Evolutionary conservation across 2,113 vertebrate species (phyloP).

Genomic region (Galbula dea): DNA sequence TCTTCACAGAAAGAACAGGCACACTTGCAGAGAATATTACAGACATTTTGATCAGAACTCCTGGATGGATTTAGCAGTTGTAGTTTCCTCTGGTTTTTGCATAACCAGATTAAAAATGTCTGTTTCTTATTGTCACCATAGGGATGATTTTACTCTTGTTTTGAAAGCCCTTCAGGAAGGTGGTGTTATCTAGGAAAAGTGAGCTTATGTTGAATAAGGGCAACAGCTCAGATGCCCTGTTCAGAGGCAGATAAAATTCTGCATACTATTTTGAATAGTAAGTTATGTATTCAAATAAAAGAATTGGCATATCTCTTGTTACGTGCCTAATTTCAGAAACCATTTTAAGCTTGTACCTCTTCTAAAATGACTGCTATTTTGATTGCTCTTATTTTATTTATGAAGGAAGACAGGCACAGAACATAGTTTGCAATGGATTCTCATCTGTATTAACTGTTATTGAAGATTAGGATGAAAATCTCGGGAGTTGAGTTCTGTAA

Average conservation of each 20-base stretch:
- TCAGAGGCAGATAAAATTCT: background rate
- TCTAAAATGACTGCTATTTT: background rate
- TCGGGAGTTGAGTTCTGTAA: constrained; percentile 33
- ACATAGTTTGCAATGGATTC: background rate
- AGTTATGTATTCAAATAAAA: background rate
- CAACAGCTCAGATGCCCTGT: background rate
- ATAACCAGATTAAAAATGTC: background rate
- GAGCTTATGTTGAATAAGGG: background rate
- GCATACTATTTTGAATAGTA: background rate
- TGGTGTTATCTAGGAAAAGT: background rate
- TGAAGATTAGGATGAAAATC: constrained; percentile 42
- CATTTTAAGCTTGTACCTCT: background rate
- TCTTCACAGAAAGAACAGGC: background rate
- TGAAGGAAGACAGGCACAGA: background rate
- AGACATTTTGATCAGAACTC: background rate
- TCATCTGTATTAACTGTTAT: background rate
- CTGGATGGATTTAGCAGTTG: background rate
- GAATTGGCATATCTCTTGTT: background rate
- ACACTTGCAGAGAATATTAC: background rate
- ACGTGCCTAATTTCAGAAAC: background rate
- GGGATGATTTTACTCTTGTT: background rate
- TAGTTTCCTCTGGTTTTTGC: background rate
- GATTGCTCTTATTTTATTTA: background rate
- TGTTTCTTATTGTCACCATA: background rate
- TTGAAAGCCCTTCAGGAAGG: background rate